A percentile compares a stretch with the other conserved stretches of the same genome.
These are phyloP conservation scores for Saccostrea echinata DNA, from an alignment of 1,140 invertebrate genomes.

Conservation along the genomic window DNA sequence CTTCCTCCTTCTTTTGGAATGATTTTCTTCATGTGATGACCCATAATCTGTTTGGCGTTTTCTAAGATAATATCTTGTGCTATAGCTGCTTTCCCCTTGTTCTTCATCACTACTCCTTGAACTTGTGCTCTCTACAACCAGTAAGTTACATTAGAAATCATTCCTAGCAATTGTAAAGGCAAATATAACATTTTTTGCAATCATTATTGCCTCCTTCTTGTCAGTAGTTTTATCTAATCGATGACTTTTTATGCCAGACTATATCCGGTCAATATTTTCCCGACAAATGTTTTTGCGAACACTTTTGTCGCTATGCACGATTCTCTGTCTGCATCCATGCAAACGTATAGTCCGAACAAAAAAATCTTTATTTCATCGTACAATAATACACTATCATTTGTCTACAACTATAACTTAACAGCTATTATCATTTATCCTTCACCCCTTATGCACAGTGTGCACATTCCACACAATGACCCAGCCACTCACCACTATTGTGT, in stretches of 20 bases:
- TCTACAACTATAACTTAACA: not conserved
- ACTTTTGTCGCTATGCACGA: not conserved
- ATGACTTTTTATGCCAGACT: not conserved
- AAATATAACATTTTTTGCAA: too few species aligned
- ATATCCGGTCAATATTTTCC: not conserved
- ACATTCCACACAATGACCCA: constrained; percentile 51
- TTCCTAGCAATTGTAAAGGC: too few species aligned
- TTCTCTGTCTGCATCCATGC: not conserved
- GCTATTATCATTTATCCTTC: too few species aligned
- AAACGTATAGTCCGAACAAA: not conserved
- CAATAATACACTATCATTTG: not conserved
- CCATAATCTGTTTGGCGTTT: constrained; percentile 46
- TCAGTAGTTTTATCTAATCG: not conserved
- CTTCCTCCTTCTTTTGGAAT: constrained; percentile 36
- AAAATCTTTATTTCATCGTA: not conserved
- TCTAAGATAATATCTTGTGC: constrained; percentile 50
- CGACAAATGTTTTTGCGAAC: not conserved
- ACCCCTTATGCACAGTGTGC: not conserved
- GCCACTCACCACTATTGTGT: constrained; percentile 66
- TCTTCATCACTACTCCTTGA: constrained; percentile 45
- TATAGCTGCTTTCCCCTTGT: constrained; percentile 39
- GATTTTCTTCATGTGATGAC: constrained; percentile 10
- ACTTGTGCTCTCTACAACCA: constrained; percentile 11
- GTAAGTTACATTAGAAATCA: not conserved
- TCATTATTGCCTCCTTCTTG: too few species aligned